Percentiles rank a stretch among this genome's conserved stretches.
phyloP scores from a whole-genome alignment of 1,140 invertebrate genomes.

The Drosophila mayri region DNA sequence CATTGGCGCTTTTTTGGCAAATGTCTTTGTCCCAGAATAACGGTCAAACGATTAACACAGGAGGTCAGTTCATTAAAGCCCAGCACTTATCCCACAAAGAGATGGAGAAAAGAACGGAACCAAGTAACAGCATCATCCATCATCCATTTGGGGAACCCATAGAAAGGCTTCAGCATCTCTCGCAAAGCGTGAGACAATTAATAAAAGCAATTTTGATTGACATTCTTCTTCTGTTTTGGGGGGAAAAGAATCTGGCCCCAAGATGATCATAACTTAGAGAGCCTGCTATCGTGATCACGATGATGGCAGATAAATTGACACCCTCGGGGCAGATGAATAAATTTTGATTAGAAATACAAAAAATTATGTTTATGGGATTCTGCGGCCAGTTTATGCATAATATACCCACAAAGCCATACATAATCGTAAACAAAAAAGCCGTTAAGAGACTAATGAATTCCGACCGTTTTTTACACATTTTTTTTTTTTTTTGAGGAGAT shows the following conservation, averaged over 20 bases:
- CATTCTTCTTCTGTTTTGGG: constrained; percentile 38
- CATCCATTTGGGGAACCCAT: not conserved
- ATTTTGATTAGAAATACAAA: constrained; percentile 54
- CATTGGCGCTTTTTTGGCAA: constrained; percentile 23
- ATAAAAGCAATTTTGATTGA: constrained; percentile 75
- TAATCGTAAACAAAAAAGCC: constrained; percentile 66
- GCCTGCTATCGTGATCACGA: constrained; percentile 45
- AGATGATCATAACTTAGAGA: constrained; percentile 49
- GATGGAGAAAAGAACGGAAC: constrained; percentile 12
- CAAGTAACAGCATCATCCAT: constrained; percentile 39
- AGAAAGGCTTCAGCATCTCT: not conserved
- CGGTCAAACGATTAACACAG: constrained; percentile 26
- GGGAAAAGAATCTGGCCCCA: constrained; percentile 28
- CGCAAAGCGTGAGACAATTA: constrained; percentile 58
- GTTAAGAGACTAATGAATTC: constrained; percentile 76
- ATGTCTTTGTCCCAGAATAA: constrained; percentile 46
- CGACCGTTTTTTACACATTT: constrained; percentile 59
- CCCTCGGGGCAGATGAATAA: constrained; percentile 69
- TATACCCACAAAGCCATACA: constrained; percentile 38
- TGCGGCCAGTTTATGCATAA: constrained; percentile 25
- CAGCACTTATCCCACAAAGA: constrained; percentile 3
- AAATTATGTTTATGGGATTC: constrained; percentile 29
- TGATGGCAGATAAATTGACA: constrained; percentile 78
- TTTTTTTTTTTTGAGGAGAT: not conserved
- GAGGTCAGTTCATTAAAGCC: constrained; percentile 38